Conservation (phyloP, 2,888 invertebrate genomes). For the Netelia inedita region DNA sequence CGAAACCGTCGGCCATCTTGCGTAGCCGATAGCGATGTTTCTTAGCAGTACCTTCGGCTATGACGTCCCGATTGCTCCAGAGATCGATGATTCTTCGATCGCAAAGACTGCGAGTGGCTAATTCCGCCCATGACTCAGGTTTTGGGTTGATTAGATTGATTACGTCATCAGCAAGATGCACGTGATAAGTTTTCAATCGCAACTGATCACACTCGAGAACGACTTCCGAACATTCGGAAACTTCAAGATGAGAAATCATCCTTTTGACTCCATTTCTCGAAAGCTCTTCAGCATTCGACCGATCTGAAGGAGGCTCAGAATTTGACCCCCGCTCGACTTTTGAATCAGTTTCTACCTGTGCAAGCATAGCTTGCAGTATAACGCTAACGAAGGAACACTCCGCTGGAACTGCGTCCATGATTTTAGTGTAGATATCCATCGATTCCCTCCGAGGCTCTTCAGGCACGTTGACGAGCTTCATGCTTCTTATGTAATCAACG, state of each 20-base stretch:
- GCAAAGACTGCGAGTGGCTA: slow-evolving; percentile 55
- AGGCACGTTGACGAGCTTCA: slow-evolving; percentile 79
- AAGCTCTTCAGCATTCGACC: no score
- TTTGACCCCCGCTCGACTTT: not conserved
- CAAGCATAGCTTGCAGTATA: slow-evolving; percentile 77
- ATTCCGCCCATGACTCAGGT: slow-evolving; percentile 47
- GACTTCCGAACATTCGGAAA: slow-evolving; percentile 67
- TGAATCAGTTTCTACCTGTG: slow-evolving; percentile 74
- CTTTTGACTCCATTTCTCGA: not conserved
- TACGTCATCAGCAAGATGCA: slow-evolving; percentile 52
- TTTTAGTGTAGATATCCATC: slow-evolving; percentile 69
- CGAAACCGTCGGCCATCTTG: slow-evolving; percentile 57
- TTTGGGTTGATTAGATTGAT: slow-evolving; percentile 33
- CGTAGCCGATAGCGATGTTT: slow-evolving; percentile 49
- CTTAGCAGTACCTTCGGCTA: slow-evolving; percentile 20
- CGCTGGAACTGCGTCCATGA: slow-evolving; percentile 73
- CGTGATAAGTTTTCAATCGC: slow-evolving; percentile 53
- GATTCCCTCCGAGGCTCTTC: slow-evolving; percentile 56
- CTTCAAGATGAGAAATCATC: slow-evolving; percentile 50
- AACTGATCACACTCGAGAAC: slow-evolving; percentile 73
- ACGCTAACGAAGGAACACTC: slow-evolving; percentile 75
- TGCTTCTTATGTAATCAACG: slow-evolving; percentile 85
- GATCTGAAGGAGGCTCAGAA: not conserved
- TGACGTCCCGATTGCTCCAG: slow-evolving; percentile 39
- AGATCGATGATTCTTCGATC: slow-evolving; percentile 68